Percentiles rank a stretch among this genome's conserved stretches.
Conservation (phyloP, 2,797 vertebrate genomes). For the Poeciliopsis gracilis region DNA sequence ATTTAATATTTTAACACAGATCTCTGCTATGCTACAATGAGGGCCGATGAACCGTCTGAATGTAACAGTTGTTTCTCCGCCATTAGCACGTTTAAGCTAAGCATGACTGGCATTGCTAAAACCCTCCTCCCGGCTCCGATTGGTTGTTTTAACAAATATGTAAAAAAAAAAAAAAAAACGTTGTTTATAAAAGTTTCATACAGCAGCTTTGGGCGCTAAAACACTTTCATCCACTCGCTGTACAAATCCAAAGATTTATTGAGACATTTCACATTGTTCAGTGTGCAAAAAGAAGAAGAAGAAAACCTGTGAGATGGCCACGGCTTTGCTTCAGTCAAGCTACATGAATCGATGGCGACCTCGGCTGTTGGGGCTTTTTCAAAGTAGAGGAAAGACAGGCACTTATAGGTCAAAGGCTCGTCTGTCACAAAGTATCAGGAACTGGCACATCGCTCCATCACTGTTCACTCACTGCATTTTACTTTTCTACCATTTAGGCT, state of each 20-base stretch:
- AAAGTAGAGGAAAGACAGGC: conserved; percentile 3
- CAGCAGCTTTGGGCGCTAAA: neutral
- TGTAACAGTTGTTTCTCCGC: too few species aligned
- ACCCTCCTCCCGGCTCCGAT: too few species aligned
- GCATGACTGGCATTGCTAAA: too few species aligned
- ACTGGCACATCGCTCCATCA: neutral
- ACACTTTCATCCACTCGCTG: neutral
- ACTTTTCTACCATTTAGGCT: neutral
- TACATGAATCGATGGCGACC: neutral
- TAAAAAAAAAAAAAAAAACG: neutral
- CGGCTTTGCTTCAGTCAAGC: neutral
- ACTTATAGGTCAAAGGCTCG: neutral
- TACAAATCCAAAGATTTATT: neutral
- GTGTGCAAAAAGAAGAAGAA: neutral
- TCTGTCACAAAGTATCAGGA: neutral
- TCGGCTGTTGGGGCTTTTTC: neutral
- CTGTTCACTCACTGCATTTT: neutral
- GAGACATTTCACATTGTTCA: neutral
- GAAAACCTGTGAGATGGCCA: neutral
- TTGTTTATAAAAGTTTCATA: neutral
- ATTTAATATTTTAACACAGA: too few species aligned
- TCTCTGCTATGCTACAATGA: too few species aligned
- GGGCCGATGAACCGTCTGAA: too few species aligned
- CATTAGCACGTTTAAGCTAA: too few species aligned
- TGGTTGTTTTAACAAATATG: neutral